Evolutionary conservation across 2,888 invertebrate species (phyloP).

Genomic region (Ormyrus pomaceus): DNA sequence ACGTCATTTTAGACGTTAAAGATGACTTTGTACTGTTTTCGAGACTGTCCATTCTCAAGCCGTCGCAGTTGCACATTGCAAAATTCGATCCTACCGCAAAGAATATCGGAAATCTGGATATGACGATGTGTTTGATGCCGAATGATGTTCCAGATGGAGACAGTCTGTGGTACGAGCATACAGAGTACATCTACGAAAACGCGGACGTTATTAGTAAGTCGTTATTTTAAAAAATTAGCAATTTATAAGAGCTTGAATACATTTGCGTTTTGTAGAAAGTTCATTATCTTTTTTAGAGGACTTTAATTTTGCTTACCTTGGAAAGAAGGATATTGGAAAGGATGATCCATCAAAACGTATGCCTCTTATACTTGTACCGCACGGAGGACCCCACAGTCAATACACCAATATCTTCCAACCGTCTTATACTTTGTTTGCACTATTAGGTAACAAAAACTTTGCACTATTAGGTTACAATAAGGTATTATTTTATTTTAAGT

Average conservation of each 20-base stretch:
- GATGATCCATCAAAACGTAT: conserved; percentile 75
- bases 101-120: conserved; percentile 73
- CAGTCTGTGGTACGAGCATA: conserved; percentile 74
- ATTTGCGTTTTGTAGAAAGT: not conserved
- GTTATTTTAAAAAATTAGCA: not conserved
- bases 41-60: conserved; percentile 67
- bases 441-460: no score
- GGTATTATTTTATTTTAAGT: no score
- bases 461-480: no score
- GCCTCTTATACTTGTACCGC: conserved; percentile 86
- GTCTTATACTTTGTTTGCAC: no score
- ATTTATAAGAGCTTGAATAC: not conserved
- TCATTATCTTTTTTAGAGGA: conserved; percentile 75
- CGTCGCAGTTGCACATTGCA: conserved; percentile 66
- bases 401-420: conserved; percentile 77
- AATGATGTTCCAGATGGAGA: conserved; percentile 73
- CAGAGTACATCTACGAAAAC: conserved; percentile 76
- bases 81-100: conserved; percentile 65
- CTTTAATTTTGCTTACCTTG: conserved; percentile 82
- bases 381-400: conserved; percentile 89
- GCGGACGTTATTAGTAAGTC: conserved; percentile 60
- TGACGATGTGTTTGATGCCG: conserved; percentile 75
- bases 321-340: conserved; percentile 73
- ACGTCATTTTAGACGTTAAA: conserved; percentile 71
- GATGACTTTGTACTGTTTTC: conserved; percentile 70